phyloP scores from a whole-genome alignment of 2,888 invertebrate genomes.

The Fissipunctia ypsillon region DNA sequence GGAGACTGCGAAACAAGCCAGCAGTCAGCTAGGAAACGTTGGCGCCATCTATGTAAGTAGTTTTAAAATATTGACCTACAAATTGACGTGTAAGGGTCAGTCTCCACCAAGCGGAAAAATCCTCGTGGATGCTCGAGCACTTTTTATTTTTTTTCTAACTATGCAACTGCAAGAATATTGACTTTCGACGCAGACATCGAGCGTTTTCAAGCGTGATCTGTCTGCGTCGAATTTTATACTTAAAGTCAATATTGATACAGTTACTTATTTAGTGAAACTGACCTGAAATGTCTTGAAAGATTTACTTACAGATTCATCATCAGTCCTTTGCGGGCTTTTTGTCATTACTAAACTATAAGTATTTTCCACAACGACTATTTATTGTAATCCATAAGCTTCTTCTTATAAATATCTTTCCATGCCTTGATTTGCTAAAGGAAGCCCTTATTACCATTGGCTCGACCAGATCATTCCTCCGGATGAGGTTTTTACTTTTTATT shows the following conservation, averaged over 20 bases:
- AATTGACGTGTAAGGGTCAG: no score
- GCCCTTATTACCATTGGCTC: not conserved
- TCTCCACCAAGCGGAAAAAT: no score
- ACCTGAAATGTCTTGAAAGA: not conserved
- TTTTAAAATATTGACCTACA: not conserved
- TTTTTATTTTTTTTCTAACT: no score
- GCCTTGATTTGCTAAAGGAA: slow-evolving; percentile 13
- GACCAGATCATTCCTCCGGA: slow-evolving; percentile 34
- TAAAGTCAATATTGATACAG: no score
- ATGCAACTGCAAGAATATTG: no score
- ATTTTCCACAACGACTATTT: not conserved
- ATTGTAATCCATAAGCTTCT: not conserved
- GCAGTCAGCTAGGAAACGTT: not conserved
- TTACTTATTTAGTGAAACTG: no score
- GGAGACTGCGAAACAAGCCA: not conserved
- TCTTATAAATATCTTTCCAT: not conserved
- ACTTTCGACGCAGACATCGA: no score
- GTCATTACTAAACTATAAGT: not conserved
- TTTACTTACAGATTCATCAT: not conserved
- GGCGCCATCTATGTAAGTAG: no score
- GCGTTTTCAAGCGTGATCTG: no score
- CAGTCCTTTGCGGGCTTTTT: not conserved
- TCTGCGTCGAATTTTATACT: no score
- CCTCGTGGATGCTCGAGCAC: no score
- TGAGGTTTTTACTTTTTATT: slow-evolving; percentile 39